phyloP scores from a whole-genome alignment of 2,888 invertebrate genomes.

The Drosophila neonasuta region DNA sequence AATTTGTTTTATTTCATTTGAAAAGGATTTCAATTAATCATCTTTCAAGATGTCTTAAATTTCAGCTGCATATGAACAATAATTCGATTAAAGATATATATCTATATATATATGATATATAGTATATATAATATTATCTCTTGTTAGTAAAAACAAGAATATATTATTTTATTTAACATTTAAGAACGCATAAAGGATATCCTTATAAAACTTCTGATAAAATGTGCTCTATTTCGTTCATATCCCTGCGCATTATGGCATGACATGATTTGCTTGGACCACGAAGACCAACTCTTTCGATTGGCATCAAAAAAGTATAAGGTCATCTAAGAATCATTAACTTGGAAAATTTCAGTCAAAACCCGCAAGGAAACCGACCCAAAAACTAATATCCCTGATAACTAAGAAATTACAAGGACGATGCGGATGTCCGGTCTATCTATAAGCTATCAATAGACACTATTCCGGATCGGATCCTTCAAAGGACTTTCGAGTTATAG shows the following conservation, averaged over 20 bases:
- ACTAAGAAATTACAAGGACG: neutral
- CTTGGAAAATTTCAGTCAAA: neutral
- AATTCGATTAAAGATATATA: too few relatives aligned
- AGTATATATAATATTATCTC: too few relatives aligned
- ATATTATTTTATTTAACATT: too few relatives aligned
- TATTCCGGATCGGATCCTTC: neutral
- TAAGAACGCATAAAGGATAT: too few relatives aligned
- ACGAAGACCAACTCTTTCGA: neutral
- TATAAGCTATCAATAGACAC: neutral
- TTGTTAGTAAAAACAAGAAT: too few relatives aligned
- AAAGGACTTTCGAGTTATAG: neutral
- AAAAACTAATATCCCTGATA: neutral
- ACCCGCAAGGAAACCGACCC: neutral
- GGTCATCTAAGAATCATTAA: neutral
- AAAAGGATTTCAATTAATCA: too few relatives aligned
- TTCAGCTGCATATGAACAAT: too few relatives aligned
- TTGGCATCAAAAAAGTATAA: neutral
- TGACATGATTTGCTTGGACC: too few relatives aligned
- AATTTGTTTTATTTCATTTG: slow-evolving; percentile 27
- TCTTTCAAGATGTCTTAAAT: too few relatives aligned
- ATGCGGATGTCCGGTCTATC: neutral
- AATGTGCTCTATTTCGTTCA: neutral
- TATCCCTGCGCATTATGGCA: neutral
- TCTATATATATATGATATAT: neutral
- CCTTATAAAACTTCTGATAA: too few relatives aligned